Evolutionary conservation across 2,797 vertebrate species (phyloP).

Genomic region (Xerus rutilus): DNA sequence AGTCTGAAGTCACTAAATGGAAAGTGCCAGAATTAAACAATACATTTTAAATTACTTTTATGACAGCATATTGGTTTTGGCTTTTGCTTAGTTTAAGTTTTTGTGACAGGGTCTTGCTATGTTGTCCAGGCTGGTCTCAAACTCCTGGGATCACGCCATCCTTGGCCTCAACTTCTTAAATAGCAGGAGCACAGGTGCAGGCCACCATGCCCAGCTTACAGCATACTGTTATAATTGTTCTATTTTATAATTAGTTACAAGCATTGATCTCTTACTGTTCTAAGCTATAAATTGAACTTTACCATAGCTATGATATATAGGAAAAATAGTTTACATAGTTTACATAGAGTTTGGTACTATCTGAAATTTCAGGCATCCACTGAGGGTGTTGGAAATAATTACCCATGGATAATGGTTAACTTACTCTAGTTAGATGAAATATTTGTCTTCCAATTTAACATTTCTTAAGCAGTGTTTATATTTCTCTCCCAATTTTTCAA

Average conservation of each 20-base stretch:
- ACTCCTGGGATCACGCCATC: not conserved
- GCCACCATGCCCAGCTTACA: not conserved
- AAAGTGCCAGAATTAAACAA: not conserved
- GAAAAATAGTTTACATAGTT: not conserved
- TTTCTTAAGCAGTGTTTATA: not conserved
- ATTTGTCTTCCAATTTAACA: not conserved
- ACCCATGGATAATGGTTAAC: not conserved
- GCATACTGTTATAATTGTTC: not conserved
- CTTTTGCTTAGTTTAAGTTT: no score
- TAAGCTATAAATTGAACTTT: not conserved
- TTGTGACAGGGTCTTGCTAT: not conserved
- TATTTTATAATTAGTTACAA: not conserved
- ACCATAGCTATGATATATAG: not conserved
- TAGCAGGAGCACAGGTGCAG: no score
- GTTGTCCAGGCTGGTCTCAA: not conserved
- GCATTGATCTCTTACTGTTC: not conserved
- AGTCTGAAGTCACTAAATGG: not conserved
- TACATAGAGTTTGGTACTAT: not conserved
- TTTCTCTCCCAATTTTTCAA: not conserved
- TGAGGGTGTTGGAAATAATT: not conserved
- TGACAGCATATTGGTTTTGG: not conserved
- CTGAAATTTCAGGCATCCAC: not conserved
- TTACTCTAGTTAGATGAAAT: not conserved
- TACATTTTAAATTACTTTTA: not conserved
- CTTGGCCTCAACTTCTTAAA: not conserved